phyloP scores from a whole-genome alignment of 2,797 vertebrate species.

The Sebastes kiyomatsui region DNA sequence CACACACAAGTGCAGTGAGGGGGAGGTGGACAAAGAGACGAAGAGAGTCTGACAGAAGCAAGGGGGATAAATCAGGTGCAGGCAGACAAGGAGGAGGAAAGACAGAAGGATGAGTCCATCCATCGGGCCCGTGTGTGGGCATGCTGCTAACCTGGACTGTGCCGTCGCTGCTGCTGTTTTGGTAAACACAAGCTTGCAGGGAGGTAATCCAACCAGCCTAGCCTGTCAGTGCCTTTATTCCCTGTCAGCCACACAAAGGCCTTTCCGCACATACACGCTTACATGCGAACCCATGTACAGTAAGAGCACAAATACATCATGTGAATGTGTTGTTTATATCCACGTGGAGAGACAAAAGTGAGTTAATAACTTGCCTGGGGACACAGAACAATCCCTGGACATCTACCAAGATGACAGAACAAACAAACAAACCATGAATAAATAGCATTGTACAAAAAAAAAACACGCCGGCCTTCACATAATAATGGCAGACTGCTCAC shows the following conservation, averaged over 20 bases:
- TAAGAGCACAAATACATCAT: neutral
- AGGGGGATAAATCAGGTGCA: conserved; percentile 50
- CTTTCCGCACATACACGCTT: neutral
- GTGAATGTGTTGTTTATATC: conserved; percentile 22
- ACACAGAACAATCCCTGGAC: conserved; percentile 10
- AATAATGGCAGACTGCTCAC: conserved; percentile 1
- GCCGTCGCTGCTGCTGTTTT: conserved; percentile 16
- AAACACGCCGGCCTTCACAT: neutral
- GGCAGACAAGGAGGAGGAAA: conserved; percentile 32
- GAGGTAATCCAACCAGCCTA: conserved; percentile 32
- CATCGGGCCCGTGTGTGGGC: conserved; percentile 24
- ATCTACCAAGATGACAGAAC: conserved; percentile 8
- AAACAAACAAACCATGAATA: conserved; percentile 8
- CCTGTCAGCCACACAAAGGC: conserved; percentile 2
- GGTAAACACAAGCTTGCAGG: conserved; percentile 39
- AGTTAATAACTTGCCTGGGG: conserved; percentile 6
- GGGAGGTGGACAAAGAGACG: conserved; percentile 48
- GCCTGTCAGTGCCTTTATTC: neutral
- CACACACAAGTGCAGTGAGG: conserved; percentile 30
- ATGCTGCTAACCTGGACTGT: conserved; percentile 31
- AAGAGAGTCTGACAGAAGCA: conserved; percentile 57
- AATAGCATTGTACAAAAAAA: neutral
- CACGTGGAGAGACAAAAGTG: neutral
- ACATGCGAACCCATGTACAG: conserved; percentile 5
- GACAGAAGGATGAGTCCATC: conserved; percentile 37